Base-by-base conservation (phyloP, 2,113 vertebrate species). In the Notothenia rossii region DNA sequence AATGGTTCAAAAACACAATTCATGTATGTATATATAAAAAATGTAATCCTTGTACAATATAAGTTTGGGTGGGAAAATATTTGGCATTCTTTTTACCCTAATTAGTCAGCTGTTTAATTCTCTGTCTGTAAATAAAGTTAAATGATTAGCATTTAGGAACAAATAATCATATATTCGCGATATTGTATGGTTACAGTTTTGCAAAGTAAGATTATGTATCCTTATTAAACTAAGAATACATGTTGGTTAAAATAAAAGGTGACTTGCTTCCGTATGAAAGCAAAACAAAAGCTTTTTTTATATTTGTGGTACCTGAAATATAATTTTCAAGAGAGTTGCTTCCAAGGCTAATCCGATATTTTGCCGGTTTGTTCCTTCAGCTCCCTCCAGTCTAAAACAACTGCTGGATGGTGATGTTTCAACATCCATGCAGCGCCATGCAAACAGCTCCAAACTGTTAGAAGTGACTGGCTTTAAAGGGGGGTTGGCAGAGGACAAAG, bases 381-480 rank as follows among this genome's bases (percentile, higher is more conserved):
- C 77, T 86, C 75, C 59, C 54, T 48, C 56, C 54, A 48, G 14
- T 67, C 43, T 58, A 15, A 83, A 82, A 73, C 55, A 86, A 58
- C 53, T 64, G 65, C 18, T 49, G 58, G 3, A 18, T 60, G 58
- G 60, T 55, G 59, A 86, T 20, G 71, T 71, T 75, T 81, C 56
- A 71, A 54, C 67, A 81, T 68, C 29, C 51, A 36, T n/a, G 29
- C 63, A 14, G 25, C 49, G n/a, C 22, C 71, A 62, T 66, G 55
- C 36, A 82, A 74, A 67, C 64, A 54, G 59, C 51, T 75, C 33
- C 20, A 55, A 68, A 74, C 56, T 65, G 64, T 79, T 83, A 86
- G 73, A 90, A 81, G 79, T 56, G 70, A 59, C 54, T 68, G 78
- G 72, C 70, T 81, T 81, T 84, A 83, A 83, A 58, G 25, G 25